Evolutionary conservation across 2,888 invertebrate species (phyloP).

Genomic region (Athalia rosae): DNA sequence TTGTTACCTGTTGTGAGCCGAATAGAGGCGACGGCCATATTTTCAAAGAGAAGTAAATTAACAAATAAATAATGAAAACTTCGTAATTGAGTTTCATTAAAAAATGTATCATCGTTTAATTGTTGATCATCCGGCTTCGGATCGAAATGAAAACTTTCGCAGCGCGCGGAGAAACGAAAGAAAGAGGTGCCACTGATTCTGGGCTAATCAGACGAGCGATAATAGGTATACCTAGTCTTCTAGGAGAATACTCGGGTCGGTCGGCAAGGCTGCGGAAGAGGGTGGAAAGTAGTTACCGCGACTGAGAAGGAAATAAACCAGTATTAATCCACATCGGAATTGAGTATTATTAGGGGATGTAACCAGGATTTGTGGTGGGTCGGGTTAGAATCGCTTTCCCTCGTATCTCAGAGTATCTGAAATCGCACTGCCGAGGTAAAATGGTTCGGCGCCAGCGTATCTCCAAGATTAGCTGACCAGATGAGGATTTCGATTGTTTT

Average conservation of each 20-base stretch:
- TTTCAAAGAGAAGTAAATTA: background rate
- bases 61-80: too few relatives aligned
- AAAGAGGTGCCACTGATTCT: slow-evolving; percentile 8
- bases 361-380: slow-evolving; percentile 70
- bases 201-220: slow-evolving; percentile 30
- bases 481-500: slow-evolving; percentile 68
- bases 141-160: too few relatives aligned
- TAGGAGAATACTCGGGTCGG: slow-evolving; percentile 33
- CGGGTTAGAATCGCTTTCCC: slow-evolving; percentile 70
- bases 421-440: slow-evolving; percentile 48
- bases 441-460: slow-evolving; percentile 48
- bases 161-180: background rate
- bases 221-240: background rate
- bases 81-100: too few relatives aligned
- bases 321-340: slow-evolving; percentile 74
- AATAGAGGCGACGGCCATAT: slow-evolving; percentile 1
- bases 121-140: too few relatives aligned
- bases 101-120: too few relatives aligned
- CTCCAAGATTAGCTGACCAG: slow-evolving; percentile 67
- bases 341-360: slow-evolving; percentile 73
- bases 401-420: slow-evolving; percentile 69
- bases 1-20: background rate
- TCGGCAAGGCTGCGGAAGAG: slow-evolving; percentile 27
- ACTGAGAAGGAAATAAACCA: slow-evolving; percentile 66
- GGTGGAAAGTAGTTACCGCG: slow-evolving; percentile 44